phyloP scores from a whole-genome alignment of 2,888 invertebrate genomes.

The Hypolimnas misippus region DNA sequence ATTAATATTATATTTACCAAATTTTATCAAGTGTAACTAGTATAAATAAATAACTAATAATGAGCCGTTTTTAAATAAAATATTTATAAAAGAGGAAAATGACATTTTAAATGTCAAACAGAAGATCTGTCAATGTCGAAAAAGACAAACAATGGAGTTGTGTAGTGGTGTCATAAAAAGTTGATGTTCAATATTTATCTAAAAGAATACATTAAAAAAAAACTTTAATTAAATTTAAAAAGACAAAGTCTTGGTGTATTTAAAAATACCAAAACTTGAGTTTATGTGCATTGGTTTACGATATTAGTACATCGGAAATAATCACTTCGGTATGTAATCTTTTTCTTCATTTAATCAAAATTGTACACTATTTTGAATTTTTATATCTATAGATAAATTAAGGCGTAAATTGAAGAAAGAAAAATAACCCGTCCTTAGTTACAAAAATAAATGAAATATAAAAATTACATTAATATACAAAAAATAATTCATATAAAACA shows the following conservation, averaged over 20 bases:
- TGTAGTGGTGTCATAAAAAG: slow-evolving; percentile 13
- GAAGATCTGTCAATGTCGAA: slow-evolving; percentile 19
- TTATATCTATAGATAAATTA: no score
- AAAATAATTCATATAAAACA: no score
- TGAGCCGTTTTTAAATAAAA: background rate
- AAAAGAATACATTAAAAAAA: slow-evolving; percentile 6
- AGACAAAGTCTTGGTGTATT: background rate
- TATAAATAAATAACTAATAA: no score
- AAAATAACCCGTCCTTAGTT: background rate
- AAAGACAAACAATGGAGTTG: slow-evolving; percentile 34
- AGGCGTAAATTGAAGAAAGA: no score
- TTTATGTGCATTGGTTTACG: background rate
- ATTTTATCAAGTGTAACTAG: no score
- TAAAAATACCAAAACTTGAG: background rate
- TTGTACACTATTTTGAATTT: background rate
- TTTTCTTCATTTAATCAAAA: background rate
- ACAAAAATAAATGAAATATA: no score
- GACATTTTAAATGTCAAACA: background rate
- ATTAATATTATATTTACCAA: no score
- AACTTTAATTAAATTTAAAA: background rate
- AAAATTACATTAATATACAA: no score
- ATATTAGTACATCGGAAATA: background rate
- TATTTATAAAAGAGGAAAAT: background rate
- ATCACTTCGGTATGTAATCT: background rate
- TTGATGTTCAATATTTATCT: slow-evolving; percentile 11